These are phyloP conservation scores for Palythoa grandiflora DNA, from an alignment of 92 coral and sea anemone species.

Conservation along the genomic window DNA sequence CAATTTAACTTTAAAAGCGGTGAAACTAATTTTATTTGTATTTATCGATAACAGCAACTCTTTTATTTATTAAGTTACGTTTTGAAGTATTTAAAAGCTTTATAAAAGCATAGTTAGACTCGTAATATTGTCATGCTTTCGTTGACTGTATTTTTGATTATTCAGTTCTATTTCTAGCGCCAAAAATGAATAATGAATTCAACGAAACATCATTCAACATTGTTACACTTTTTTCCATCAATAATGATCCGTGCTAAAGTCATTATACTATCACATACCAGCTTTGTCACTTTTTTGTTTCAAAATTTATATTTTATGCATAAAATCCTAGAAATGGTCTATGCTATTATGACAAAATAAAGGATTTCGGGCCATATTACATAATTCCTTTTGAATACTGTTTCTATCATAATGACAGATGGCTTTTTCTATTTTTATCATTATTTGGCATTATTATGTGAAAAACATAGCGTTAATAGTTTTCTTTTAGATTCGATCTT, in stretches of 20 bases:
- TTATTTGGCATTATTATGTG: neutral
- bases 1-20: neutral
- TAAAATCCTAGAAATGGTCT: too few species aligned
- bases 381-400: neutral
- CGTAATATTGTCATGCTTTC: neutral
- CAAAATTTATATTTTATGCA: too few species aligned
- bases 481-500: neutral
- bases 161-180: neutral
- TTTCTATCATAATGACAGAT: neutral
- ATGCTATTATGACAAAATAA: too few species aligned
- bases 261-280: too few species aligned
- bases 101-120: neutral
- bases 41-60: conserved; percentile 18
- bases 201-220: neutral
- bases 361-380: neutral
- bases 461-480: neutral
- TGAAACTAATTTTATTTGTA: conserved; percentile 15
- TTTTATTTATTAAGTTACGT: neutral
- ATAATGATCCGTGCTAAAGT: neutral
- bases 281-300: too few species aligned
- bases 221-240: neutral
- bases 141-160: neutral
- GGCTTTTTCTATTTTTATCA: neutral
- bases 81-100: neutral
- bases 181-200: neutral